Evolutionary conservation across 2,797 vertebrate genomes (phyloP).

Genomic region (Pitangus sulphuratus): DNA sequence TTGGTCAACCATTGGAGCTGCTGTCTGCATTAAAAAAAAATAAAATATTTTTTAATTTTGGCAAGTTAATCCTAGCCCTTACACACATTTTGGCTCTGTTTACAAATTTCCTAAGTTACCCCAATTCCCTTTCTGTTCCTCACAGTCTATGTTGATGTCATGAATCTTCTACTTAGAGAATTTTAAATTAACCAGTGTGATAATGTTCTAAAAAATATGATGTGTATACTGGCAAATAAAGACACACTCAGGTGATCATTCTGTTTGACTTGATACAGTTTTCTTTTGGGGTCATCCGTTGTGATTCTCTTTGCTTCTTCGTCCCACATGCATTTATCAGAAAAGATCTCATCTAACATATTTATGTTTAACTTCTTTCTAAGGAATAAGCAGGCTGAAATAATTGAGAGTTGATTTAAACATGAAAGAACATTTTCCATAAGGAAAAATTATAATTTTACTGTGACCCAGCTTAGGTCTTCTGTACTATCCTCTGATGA

Average conservation of each 20-base stretch:
- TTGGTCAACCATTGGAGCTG: not conserved
- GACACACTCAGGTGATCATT: slow-evolving; percentile 44
- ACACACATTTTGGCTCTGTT: not conserved
- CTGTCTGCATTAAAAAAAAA: not conserved
- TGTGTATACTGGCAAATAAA: slow-evolving; percentile 56
- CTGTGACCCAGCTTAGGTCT: not conserved
- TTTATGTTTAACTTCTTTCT: not conserved
- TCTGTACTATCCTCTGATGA: not conserved
- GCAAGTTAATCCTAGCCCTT: not conserved
- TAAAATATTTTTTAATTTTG: not conserved
- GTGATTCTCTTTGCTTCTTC: not conserved
- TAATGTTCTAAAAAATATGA: not conserved
- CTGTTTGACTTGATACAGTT: not conserved
- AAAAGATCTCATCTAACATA: not conserved
- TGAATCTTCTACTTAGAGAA: slow-evolving; percentile 14
- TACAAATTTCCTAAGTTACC: not conserved
- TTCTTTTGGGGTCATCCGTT: not conserved
- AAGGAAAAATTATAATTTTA: not conserved
- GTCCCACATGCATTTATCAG: not conserved
- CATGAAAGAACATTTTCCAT: not conserved
- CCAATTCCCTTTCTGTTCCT: not conserved
- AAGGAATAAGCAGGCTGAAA: not conserved
- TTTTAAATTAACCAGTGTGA: not conserved
- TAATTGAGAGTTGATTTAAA: not conserved
- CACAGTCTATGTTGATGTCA: not conserved